A percentile compares a stretch with the other conserved stretches of the same genome.
phyloP scores from a whole-genome alignment of 2,888 invertebrate genomes.

The Spisula subtruncata region DNA sequence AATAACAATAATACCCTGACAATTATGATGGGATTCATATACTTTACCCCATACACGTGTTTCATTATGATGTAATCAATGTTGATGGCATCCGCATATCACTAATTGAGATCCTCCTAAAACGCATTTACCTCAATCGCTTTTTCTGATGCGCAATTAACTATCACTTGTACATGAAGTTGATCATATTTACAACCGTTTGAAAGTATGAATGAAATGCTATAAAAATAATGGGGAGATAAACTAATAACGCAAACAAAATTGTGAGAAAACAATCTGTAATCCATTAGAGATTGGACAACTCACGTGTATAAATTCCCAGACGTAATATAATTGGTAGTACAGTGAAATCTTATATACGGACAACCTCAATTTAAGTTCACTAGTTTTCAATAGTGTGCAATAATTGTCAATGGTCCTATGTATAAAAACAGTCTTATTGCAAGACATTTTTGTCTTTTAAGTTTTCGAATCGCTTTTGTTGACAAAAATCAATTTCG shows the following conservation, averaged over 20 bases:
- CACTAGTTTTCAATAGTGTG: too few species aligned
- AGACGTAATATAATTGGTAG: too few species aligned
- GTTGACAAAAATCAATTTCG: too few species aligned
- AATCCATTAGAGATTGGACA: background rate
- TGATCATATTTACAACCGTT: background rate
- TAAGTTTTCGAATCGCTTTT: too few species aligned
- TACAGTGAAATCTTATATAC: too few species aligned
- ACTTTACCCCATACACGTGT: background rate
- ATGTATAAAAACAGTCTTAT: too few species aligned
- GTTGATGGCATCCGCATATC: background rate
- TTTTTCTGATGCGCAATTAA: background rate
- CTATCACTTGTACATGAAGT: background rate
- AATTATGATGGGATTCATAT: too few species aligned
- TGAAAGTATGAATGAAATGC: slow-evolving; percentile 3
- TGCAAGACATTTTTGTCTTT: too few species aligned
- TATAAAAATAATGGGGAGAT: background rate
- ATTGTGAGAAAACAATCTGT: background rate
- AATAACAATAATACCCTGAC: too few species aligned
- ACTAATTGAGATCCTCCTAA: background rate
- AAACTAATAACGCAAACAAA: background rate
- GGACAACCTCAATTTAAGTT: too few species aligned
- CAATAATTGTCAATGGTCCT: too few species aligned
- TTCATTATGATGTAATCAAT: background rate
- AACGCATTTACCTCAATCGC: background rate
- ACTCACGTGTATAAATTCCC: background rate